phyloP scores from a whole-genome alignment of 2,888 invertebrate species.

The Metacarcinus magister region DNA sequence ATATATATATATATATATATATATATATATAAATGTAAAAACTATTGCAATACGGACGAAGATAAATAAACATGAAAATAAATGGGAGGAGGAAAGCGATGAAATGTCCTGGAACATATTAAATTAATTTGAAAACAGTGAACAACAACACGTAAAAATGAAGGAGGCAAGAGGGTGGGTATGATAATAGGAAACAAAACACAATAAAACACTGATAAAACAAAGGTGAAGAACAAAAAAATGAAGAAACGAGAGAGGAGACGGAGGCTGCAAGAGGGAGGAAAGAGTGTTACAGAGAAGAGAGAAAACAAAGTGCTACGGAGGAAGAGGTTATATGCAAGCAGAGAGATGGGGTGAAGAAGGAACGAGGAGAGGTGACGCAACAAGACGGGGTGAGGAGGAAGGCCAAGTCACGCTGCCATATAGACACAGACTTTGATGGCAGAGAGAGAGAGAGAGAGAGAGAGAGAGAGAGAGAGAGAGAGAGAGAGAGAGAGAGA shows the following conservation, averaged over 20 bases:
- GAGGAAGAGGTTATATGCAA: background rate
- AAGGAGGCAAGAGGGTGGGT: background rate
- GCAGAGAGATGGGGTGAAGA: background rate
- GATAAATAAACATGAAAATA: background rate
- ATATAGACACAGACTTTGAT: conserved; percentile 35
- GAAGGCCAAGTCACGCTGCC: background rate
- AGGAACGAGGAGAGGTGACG: background rate
- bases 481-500: background rate
- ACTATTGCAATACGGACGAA: background rate
- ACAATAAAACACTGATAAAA: background rate
- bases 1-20: no score
- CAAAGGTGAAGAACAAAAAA: background rate
- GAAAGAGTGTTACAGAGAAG: background rate
- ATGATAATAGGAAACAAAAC: background rate
- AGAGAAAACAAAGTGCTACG: background rate
- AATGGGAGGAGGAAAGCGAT: background rate
- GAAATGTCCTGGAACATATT: conserved; percentile 9
- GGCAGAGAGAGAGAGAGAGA: background rate
- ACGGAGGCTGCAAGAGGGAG: background rate
- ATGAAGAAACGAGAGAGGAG: background rate
- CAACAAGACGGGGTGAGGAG: background rate
- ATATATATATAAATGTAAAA: background rate
- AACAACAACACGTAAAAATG: background rate
- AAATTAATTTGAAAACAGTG: background rate
- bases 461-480: background rate